Evolutionary conservation across 2,888 invertebrate species (phyloP), one percentile per base, ranked within the genome.

Genomic region (Encarsia formosa): DNA sequence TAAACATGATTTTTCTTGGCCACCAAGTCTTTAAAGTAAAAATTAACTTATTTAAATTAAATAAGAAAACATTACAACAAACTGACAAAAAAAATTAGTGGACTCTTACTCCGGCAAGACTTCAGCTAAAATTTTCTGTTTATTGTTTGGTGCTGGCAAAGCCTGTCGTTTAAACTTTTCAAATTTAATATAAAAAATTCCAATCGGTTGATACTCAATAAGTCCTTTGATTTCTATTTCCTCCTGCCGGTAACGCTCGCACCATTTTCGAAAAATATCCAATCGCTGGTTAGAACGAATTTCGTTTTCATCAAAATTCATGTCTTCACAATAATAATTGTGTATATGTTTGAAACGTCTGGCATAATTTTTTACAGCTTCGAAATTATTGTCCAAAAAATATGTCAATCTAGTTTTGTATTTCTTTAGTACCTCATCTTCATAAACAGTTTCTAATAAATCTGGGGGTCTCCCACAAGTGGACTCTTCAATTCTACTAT

Each of bases 401-500:
- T 77, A 65, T 6, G 81, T 79, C 57, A 89, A 80, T 46, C 78
- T 79, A 2, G 75, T 66, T 46, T 83, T 81, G 49, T 82, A 74
- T 1, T 71, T 71, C 42, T 79, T 64, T 66, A 88, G 75, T 19
- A 76, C 63, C 42, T 77, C 75, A 69, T 92, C 89, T 57, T 83
- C 82, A 47, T 82, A 79, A 67, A 92, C 77, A 45, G 90, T 79
- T 61, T 83, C 84, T 34, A 79, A 76, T 26, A 92, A 74, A 55
- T 83, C 82, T 0, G 91, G 91, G 0, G 90, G 83, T 23, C 79
- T 77, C 2, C 88, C 88, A 49, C 86, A 86, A 0, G 87, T 81
- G 68, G 87, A 81, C 37, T 88, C 86, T 61, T 91, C 88, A 65
- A 84, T 81, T 64, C 88, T 87, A 16, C 86, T 87, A 80, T 91